phyloP scores from a whole-genome alignment of 2,113 vertebrate species.

The Cygnus atratus region DNA sequence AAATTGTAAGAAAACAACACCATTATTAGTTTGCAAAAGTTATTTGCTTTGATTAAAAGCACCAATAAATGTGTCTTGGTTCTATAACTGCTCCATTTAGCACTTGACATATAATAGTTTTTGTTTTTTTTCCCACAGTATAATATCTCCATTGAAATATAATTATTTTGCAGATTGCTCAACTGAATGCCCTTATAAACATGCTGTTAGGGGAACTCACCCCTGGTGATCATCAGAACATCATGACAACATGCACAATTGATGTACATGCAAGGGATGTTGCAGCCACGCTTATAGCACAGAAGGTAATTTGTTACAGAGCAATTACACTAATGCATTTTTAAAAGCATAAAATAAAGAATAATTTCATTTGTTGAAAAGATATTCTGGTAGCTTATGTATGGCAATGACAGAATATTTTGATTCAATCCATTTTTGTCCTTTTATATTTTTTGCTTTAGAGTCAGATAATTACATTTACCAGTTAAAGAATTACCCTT shows the following conservation, averaged over 20 bases:
- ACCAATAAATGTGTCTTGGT: slow-evolving; percentile 75
- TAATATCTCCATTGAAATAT: slow-evolving; percentile 86
- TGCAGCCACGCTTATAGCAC: slow-evolving; percentile 84
- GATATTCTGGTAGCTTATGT: slow-evolving; percentile 85
- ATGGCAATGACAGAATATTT: slow-evolving; percentile 91
- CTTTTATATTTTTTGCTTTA: slow-evolving; percentile 61
- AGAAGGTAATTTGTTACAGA: slow-evolving; percentile 91
- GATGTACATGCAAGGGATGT: slow-evolving; percentile 87
- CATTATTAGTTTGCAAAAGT: slow-evolving; percentile 75
- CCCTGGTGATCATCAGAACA: slow-evolving; percentile 88
- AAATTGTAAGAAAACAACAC: slow-evolving; percentile 73
- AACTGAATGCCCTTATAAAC: slow-evolving; percentile 92
- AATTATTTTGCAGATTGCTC: slow-evolving; percentile 92
- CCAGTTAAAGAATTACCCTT: slow-evolving; percentile 79
- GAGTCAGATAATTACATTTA: slow-evolving; percentile 81
- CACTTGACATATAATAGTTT: slow-evolving; percentile 77
- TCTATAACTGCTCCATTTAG: slow-evolving; percentile 79
- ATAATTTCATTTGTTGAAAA: slow-evolving; percentile 85
- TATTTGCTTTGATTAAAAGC: slow-evolving; percentile 82
- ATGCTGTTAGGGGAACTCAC: slow-evolving; percentile 89
- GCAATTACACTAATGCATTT: slow-evolving; percentile 99
- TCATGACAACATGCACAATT: slow-evolving; percentile 88
- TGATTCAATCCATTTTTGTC: slow-evolving; percentile 83
- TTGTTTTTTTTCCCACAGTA: slow-evolving; percentile 62
- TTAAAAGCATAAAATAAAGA: slow-evolving; percentile 89